Conservation (phyloP, 2,113 vertebrate species). For the Pteruthius melanotis region DNA sequence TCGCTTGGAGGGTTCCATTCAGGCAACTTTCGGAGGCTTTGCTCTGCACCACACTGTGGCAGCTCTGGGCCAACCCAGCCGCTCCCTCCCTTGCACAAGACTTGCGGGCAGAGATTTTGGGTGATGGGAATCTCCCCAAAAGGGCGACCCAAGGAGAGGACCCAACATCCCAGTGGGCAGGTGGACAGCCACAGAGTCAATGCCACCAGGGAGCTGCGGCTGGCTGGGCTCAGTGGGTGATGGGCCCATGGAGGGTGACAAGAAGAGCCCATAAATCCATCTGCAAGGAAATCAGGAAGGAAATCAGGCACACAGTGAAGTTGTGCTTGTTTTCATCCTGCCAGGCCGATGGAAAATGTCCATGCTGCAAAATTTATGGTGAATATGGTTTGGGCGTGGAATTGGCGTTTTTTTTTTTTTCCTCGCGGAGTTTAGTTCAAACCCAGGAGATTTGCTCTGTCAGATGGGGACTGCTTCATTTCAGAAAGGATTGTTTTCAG, state of each 20-base stretch:
- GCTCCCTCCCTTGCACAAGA: not conserved
- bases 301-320: not conserved
- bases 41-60: fast-evolving
- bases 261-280: not conserved
- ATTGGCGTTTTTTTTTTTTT: not conserved
- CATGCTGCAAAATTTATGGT: not conserved
- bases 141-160: not conserved
- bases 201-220: not conserved
- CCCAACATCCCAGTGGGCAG: not conserved
- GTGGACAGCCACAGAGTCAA: not conserved
- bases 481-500: not conserved
- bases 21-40: not conserved
- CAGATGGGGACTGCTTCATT: not conserved
- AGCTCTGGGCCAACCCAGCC: not conserved
- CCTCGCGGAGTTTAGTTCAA: fast-evolving
- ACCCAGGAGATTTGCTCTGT: not conserved
- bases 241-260: fast-evolving
- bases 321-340: fast-evolving
- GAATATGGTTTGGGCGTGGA: not conserved
- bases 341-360: not conserved
- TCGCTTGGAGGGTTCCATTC: not conserved
- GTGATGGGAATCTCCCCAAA: not conserved
- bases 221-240: not conserved
- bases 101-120: not conserved
- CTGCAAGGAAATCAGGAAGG: not conserved